phyloP scores from a whole-genome alignment of 2,113 vertebrate species.

The Pygoscelis antarcticus region DNA sequence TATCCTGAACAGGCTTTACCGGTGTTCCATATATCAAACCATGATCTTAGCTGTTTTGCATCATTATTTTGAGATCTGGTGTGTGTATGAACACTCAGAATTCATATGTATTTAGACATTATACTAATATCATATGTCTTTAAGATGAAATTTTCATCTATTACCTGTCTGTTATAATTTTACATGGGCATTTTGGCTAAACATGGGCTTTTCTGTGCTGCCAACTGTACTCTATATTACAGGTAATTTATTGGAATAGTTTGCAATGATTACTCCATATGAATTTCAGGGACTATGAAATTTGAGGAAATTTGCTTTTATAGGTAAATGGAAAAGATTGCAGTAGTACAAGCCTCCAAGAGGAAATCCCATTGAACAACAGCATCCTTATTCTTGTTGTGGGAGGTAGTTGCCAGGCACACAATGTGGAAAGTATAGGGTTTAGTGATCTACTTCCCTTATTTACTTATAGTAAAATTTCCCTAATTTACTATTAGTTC shows the following conservation, averaged over 20 bases:
- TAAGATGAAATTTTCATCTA: background rate
- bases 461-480: background rate
- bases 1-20: background rate
- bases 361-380: background rate
- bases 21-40: background rate
- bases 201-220: background rate
- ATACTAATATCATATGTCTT: background rate
- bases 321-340: background rate
- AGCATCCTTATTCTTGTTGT: background rate
- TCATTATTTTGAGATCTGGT: background rate
- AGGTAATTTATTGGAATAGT: background rate
- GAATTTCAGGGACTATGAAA: background rate
- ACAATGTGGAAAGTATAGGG: background rate
- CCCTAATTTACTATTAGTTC: background rate
- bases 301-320: background rate
- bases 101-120: background rate
- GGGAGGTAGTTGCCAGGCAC: background rate
- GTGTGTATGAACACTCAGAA: background rate
- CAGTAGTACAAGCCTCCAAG: background rate
- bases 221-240: background rate
- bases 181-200: background rate
- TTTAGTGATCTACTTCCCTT: background rate
- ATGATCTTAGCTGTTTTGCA: background rate
- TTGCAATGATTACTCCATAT: background rate
- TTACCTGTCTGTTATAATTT: background rate